A percentile compares a stretch with the other conserved stretches of the same genome.
phyloP scores from a whole-genome alignment of 2,797 vertebrate species.

The Tinamus major region DNA sequence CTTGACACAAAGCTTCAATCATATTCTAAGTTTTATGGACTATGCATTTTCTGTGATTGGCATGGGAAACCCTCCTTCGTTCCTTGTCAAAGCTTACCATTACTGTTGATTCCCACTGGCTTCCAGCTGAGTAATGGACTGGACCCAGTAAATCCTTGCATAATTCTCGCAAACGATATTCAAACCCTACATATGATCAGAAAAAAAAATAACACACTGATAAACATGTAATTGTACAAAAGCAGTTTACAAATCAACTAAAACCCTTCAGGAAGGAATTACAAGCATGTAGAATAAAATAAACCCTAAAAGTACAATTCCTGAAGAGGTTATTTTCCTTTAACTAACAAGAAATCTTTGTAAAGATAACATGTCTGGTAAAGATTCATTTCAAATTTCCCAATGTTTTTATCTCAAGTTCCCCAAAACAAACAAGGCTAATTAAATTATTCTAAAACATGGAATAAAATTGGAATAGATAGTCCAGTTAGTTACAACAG shows the following conservation, averaged over 20 bases:
- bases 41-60: not conserved
- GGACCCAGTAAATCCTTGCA: slow-evolving; percentile 97
- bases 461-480: not conserved
- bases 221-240: not conserved
- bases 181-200: slow-evolving; percentile 85
- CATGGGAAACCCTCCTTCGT: not conserved
- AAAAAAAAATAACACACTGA: not conserved
- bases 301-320: not conserved
- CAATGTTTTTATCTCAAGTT: not conserved
- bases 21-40: not conserved
- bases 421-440: not conserved
- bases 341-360: not conserved
- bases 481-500: not conserved
- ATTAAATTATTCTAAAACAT: not conserved
- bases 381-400: not conserved
- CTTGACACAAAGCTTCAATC: not conserved
- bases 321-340: not conserved
- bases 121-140: slow-evolving; percentile 91
- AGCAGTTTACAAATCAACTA: not conserved
- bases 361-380: not conserved
- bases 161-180: slow-evolving; percentile 93
- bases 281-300: not conserved
- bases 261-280: not conserved
- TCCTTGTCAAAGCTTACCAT: slow-evolving; percentile 83
- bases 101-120: slow-evolving; percentile 92